phyloP scores from a whole-genome alignment of 2,888 invertebrate species.

The Autographa pulchrina region DNA sequence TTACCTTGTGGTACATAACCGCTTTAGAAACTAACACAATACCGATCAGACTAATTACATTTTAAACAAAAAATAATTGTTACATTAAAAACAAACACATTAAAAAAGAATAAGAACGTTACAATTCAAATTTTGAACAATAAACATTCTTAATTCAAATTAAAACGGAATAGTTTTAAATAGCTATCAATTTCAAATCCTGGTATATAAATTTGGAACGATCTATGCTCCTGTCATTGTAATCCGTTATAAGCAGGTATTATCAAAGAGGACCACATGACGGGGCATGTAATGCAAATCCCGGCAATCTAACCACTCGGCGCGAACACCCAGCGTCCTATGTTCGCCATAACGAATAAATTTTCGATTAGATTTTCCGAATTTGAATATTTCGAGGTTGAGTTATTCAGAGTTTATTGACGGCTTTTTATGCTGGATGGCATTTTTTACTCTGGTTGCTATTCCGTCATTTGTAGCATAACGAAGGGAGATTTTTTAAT shows the following conservation, averaged over 20 bases:
- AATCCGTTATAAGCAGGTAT: slow-evolving; percentile 33
- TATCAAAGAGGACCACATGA: slow-evolving; percentile 17
- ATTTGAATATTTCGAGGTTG: slow-evolving; percentile 55
- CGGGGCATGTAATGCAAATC: slow-evolving; percentile 52
- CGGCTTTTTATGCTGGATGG: slow-evolving; percentile 49
- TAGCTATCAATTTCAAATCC: background rate
- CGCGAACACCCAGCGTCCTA: slow-evolving; percentile 43
- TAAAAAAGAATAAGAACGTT: too few species aligned
- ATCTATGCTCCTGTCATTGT: slow-evolving; percentile 38
- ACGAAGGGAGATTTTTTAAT: background rate
- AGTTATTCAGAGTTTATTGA: slow-evolving; percentile 61
- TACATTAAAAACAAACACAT: too few species aligned
- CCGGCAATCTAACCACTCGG: slow-evolving; percentile 48
- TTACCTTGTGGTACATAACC: background rate
- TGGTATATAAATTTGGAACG: slow-evolving; percentile 24
- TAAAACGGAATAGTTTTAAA: background rate
- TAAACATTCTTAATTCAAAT: background rate
- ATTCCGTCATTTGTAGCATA: background rate
- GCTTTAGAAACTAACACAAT: too few species aligned
- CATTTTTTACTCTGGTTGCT: slow-evolving; percentile 32
- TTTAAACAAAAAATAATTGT: background rate
- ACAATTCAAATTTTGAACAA: too few species aligned
- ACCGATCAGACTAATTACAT: background rate
- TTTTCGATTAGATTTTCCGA: slow-evolving; percentile 58
- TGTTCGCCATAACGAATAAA: slow-evolving; percentile 54